phyloP scores from a whole-genome alignment of 2,113 vertebrate species.

The Cynopterus brachyotis region DNA sequence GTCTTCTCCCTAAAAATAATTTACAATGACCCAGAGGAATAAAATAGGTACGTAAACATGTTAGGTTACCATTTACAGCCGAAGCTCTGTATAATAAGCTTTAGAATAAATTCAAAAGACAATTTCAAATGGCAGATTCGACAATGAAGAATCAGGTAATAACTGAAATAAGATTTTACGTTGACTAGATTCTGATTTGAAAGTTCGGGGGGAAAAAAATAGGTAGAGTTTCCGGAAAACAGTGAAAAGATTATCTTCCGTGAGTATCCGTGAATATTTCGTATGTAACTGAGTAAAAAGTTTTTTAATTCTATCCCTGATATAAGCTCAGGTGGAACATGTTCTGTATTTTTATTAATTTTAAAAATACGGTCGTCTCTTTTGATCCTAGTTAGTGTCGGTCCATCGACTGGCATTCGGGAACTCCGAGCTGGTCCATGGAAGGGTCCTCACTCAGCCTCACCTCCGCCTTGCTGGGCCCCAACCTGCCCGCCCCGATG shows the following conservation, averaged over 20 bases:
- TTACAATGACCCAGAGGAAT: conserved; percentile 33
- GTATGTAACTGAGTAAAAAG: background rate
- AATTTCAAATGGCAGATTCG: conserved; percentile 18
- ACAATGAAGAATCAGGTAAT: background rate
- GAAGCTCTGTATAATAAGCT: background rate
- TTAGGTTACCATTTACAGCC: background rate
- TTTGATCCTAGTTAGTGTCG: background rate
- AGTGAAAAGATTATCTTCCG: background rate
- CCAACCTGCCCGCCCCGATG: background rate
- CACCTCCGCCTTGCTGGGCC: background rate
- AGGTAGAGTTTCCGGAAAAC: background rate
- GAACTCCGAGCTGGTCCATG: background rate
- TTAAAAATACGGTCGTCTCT: background rate
- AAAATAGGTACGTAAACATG: background rate
- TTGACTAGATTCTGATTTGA: background rate
- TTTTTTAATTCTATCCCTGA: background rate
- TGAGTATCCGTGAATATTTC: background rate
- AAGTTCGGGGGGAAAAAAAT: background rate
- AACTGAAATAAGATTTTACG: conserved; percentile 22
- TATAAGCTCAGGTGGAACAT: background rate
- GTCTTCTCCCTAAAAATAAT: conserved; percentile 91
- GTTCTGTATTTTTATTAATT: background rate
- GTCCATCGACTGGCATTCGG: background rate
- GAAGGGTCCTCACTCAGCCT: background rate
- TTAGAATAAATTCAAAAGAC: conserved; percentile 26